Base-by-base conservation (phyloP, 1,140 invertebrate genomes). In the Drosophila ananassae region DNA sequence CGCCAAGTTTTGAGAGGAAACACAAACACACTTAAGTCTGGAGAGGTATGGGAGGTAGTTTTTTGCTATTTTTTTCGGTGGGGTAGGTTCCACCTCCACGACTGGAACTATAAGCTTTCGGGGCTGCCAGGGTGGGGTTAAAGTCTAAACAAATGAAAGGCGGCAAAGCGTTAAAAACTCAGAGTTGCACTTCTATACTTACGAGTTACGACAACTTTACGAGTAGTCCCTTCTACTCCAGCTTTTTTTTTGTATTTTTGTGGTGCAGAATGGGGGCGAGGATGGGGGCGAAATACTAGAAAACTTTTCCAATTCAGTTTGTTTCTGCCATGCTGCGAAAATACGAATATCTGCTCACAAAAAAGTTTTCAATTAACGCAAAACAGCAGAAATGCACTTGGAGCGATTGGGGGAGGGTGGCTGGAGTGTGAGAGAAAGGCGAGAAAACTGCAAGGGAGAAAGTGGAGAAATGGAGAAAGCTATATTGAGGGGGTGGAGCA, bases 311-410 rank as follows among this genome's bases (percentile, higher is more conserved):
- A 85, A 85, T 85, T 85, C 81, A 87, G 64, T 82, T 85, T 84
- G 71, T 79, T 75, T 78, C 61, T 62, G 32, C 54, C 59, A 58
- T 69, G 62, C 72, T 68, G 59, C 39, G 81, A 64, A 68, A 79
- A 77, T 79, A 73, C 77, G 72, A 85, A 84, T 87, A 85, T 82
- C 78, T 73, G 55, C 50, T 68, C 50, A 25, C 17, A 57, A 17
- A 58, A 85, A 81, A 87, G 83, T 87, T 87, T 87, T 87, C 83
- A 87, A 87, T 87, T 87, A 87, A 87, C 66, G 82, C 80, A 62
- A 68, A 82, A 82, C 74, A 82, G 83, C 76, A 55, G 74, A 87
- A 87, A 82, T 87, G 82, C 78, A 81, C 60, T 80, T 68, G 52
- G 62, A 32, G 30, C 25, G 44, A 41, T 24, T 8, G 39, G n/a